Conservation (phyloP, 2,888 invertebrate species). For the Thymelicus acteon region DNA sequence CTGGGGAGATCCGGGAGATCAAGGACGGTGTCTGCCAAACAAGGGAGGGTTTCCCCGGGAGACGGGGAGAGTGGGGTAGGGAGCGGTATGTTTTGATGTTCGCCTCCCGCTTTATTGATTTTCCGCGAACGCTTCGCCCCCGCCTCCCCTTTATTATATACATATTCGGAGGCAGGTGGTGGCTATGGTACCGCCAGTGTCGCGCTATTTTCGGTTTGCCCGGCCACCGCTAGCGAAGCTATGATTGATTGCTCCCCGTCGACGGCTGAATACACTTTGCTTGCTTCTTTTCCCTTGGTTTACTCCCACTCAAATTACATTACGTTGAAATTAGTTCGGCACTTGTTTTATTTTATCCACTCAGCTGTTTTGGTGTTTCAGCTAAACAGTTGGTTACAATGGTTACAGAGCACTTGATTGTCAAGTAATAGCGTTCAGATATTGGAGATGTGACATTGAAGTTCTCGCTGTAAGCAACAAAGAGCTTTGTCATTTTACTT, state of each 20-base stretch:
- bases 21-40: conserved; percentile 85
- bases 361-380: background rate
- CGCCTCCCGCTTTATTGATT: conserved; percentile 82
- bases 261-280: conserved; percentile 36
- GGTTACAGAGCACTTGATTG: background rate
- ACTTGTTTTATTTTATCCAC: conserved; percentile 15
- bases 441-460: background rate
- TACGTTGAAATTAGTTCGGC: conserved; percentile 24
- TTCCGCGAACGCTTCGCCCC: conserved; percentile 67
- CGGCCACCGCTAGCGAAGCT: conserved; percentile 61
- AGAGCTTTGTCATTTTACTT: background rate
- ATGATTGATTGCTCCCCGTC: conserved; percentile 70
- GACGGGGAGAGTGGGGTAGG: conserved; percentile 64
- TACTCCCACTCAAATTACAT: conserved; percentile 31
- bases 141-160: conserved; percentile 73
- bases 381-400: background rate
- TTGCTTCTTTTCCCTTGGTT: conserved; percentile 41
- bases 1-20: conserved; percentile 81
- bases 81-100: conserved; percentile 80
- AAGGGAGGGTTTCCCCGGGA: conserved; percentile 82
- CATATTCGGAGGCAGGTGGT: conserved; percentile 68
- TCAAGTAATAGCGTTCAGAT: background rate
- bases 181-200: conserved; percentile 63
- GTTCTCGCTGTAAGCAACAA: background rate
- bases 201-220: conserved; percentile 78